These are phyloP conservation scores for Pseudomyrmex gracilis DNA, from an alignment of 1,140 invertebrate genomes.

Conservation along the genomic window DNA sequence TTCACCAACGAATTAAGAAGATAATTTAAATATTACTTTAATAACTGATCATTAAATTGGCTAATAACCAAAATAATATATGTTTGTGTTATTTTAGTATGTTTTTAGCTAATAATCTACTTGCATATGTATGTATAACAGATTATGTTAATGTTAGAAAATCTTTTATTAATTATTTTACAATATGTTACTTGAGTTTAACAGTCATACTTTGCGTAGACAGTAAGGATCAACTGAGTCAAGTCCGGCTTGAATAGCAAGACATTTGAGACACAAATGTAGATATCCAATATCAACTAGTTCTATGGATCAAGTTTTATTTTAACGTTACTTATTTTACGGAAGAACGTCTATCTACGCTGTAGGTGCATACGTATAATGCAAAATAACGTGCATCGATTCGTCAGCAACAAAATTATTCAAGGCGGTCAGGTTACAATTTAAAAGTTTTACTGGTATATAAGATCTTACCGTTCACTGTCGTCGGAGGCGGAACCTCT, in stretches of 20 bases:
- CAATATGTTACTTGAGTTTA: not conserved
- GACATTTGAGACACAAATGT: conserved; percentile 25
- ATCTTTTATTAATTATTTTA: not conserved
- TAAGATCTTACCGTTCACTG: conserved; percentile 1
- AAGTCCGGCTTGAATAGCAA: conserved; percentile 21
- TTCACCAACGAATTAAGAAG: not conserved
- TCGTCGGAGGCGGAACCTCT: conserved; percentile 1
- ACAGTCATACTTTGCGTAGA: not conserved
- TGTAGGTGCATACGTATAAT: too few relatives aligned
- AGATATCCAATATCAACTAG: conserved; percentile 4
- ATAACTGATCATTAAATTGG: not conserved
- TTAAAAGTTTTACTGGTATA: too few relatives aligned
- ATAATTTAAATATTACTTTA: not conserved
- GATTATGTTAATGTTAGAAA: too few relatives aligned
- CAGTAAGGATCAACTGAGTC: not conserved
- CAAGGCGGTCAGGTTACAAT: not conserved
- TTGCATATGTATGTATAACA: too few relatives aligned
- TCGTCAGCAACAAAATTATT: not conserved
- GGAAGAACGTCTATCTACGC: too few relatives aligned
- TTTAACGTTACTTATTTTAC: too few relatives aligned
- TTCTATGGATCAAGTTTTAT: conserved; percentile 9
- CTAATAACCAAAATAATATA: too few relatives aligned
- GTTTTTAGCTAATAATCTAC: too few relatives aligned
- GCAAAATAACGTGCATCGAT: not conserved
- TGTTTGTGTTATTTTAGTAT: too few relatives aligned